Evolutionary conservation across 2,113 vertebrate species (phyloP).

Genomic region (Apus apus): DNA sequence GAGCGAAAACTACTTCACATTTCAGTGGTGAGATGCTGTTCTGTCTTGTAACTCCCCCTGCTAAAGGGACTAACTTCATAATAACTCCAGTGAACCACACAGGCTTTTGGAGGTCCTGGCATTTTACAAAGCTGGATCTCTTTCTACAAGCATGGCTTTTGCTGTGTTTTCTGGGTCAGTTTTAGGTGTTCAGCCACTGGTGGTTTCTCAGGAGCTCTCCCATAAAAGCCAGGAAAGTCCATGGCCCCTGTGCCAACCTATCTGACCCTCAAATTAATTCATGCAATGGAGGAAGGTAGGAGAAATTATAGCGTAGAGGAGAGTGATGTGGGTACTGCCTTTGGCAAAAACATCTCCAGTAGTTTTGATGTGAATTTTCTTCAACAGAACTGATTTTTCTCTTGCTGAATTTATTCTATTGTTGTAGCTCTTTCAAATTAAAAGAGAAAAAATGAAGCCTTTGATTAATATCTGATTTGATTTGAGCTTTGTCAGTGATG

Average conservation of each 20-base stretch:
- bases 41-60: background rate
- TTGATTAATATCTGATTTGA: slow-evolving; percentile 72
- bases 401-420: slow-evolving; percentile 65
- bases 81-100: background rate
- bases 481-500: slow-evolving; percentile 64
- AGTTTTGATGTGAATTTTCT: slow-evolving; percentile 26
- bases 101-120: background rate
- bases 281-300: background rate
- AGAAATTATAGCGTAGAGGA: background rate
- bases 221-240: background rate
- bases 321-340: background rate
- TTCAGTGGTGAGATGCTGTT: background rate
- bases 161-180: background rate
- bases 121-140: background rate
- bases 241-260: background rate
- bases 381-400: slow-evolving; percentile 3
- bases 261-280: background rate
- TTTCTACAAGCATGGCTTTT: background rate
- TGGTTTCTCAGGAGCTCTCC: background rate
- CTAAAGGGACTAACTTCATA: background rate
- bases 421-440: slow-evolving; percentile 57
- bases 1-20: background rate
- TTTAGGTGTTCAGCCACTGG: background rate
- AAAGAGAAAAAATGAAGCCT: slow-evolving; percentile 27
- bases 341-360: background rate